These are phyloP conservation scores for Dromius quadrimaculatus DNA, from an alignment of 2,888 invertebrate genomes.

Conservation along the genomic window DNA sequence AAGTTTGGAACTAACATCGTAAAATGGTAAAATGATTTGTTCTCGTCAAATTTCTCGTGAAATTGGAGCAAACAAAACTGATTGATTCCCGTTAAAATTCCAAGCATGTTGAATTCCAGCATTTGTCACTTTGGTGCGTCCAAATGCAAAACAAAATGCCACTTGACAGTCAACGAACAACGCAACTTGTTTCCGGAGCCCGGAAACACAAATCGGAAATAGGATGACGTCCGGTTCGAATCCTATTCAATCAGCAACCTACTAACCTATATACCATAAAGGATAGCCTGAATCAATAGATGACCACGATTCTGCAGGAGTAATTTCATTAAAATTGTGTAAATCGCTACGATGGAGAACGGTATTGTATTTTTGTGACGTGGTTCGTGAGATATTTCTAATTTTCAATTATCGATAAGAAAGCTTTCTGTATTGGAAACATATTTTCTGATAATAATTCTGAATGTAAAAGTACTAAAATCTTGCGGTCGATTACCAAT, in stretches of 20 bases:
- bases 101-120: conserved; percentile 1
- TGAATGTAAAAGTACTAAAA: no score
- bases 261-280: background rate
- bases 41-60: no score
- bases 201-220: conserved; percentile 34
- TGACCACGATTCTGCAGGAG: background rate
- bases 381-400: background rate
- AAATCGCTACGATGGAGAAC: background rate
- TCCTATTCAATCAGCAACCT: conserved; percentile 9
- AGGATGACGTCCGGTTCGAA: conserved; percentile 37
- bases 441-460: no score
- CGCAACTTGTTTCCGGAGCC: conserved; percentile 28
- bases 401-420: background rate
- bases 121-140: conserved; percentile 11
- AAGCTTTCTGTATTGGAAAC: background rate
- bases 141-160: conserved; percentile 29
- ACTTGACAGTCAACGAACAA: conserved; percentile 24
- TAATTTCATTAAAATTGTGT: background rate
- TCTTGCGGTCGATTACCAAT: no score
- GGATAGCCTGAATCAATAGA: background rate
- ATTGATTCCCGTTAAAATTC: background rate
- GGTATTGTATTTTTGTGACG: background rate
- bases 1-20: no score
- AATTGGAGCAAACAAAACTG: no score
- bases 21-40: no score